phyloP scores from a whole-genome alignment of 1,140 invertebrate species.

The Anastrepha obliqua region DNA sequence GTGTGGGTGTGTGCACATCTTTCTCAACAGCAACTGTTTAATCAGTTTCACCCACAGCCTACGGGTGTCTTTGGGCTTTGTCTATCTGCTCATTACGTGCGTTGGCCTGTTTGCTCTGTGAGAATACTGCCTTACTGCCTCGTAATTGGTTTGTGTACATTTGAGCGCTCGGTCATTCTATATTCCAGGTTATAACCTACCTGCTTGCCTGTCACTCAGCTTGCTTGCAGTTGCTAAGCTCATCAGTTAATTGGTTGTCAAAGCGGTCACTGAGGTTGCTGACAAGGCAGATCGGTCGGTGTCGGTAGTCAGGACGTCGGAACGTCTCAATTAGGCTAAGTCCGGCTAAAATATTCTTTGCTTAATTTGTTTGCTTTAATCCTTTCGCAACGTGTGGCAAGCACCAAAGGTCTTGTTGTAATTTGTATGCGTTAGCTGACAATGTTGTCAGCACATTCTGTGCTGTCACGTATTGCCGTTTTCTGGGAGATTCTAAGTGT shows the following conservation, averaged over 20 bases:
- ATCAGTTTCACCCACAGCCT: not conserved
- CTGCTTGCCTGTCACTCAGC: not conserved
- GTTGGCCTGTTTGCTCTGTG: not conserved
- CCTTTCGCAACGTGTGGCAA: not conserved
- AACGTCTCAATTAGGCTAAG: not conserved
- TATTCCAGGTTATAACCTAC: not conserved
- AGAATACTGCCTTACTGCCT: not conserved
- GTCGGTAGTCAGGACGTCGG: not conserved
- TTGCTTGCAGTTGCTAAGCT: slow-evolving; percentile 29
- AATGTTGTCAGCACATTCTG: not conserved
- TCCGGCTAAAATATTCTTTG: slow-evolving; percentile 8
- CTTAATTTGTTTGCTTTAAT: slow-evolving; percentile 28
- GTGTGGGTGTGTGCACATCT: not conserved
- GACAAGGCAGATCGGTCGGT: too few species aligned
- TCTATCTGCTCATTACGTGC: slow-evolving; percentile 36
- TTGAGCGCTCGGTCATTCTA: not conserved
- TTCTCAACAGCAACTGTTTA: too few species aligned
- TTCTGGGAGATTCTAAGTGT: not conserved
- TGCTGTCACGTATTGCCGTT: not conserved
- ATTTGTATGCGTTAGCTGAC: not conserved
- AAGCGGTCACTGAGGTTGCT: slow-evolving; percentile 31
- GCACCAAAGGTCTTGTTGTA: slow-evolving; percentile 1
- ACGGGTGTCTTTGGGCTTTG: not conserved
- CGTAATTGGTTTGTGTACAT: slow-evolving; percentile 25
- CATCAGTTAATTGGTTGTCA: slow-evolving; percentile 42